A percentile compares a stretch with the other conserved stretches of the same genome.
These are phyloP conservation scores for Matsumyia berberina DNA, from an alignment of 2,888 invertebrate species.

Conservation along the genomic window DNA sequence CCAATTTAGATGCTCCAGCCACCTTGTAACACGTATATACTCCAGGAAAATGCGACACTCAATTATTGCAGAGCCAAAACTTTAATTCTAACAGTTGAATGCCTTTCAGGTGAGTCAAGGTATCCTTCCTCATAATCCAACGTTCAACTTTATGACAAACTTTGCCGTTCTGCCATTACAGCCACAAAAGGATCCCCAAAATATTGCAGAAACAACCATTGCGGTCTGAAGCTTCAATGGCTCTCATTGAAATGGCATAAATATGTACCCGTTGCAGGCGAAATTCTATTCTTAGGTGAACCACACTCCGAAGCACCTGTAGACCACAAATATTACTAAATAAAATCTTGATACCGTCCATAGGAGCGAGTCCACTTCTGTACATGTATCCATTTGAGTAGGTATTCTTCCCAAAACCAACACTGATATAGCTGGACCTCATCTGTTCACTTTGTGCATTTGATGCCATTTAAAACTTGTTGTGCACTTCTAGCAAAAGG, in stretches of 20 bases:
- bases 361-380: background rate
- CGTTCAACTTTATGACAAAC: background rate
- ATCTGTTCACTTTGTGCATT: constrained; percentile 45
- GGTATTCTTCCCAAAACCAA: constrained; percentile 15
- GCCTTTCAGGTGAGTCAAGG: too few relatives aligned
- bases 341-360: background rate
- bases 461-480: constrained; percentile 32
- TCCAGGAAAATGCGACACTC: too few relatives aligned
- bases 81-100: too few relatives aligned
- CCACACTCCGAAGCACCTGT: background rate
- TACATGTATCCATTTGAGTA: constrained; percentile 25
- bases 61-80: too few relatives aligned
- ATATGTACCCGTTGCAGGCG: background rate
- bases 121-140: too few relatives aligned
- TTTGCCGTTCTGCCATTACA: background rate
- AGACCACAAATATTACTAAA: constrained; percentile 19
- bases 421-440: constrained; percentile 43
- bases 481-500: constrained; percentile 20
- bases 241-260: background rate
- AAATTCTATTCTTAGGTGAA: background rate
- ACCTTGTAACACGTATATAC: too few relatives aligned
- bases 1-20: too few relatives aligned
- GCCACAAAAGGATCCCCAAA: background rate
- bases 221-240: background rate
- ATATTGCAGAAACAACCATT: background rate